Evolutionary conservation across 2,888 invertebrate species (phyloP), one percentile per base, ranked within the genome.

Genomic region (Megaustenia siamemsis): DNA sequence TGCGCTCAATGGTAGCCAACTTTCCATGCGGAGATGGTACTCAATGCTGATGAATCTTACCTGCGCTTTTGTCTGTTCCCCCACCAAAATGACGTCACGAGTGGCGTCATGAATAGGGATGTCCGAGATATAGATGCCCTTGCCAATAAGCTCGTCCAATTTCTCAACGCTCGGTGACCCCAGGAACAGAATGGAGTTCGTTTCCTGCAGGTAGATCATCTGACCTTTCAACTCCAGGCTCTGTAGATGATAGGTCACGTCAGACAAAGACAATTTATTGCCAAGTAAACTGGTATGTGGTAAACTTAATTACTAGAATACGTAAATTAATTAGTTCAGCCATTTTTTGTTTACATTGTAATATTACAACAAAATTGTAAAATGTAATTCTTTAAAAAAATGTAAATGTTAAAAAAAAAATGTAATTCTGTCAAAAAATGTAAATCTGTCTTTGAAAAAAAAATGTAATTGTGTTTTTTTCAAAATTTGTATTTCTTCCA

Each of bases 51-150:
- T 53, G 6, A 53, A 2, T 15, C 40, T 63, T 88, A 93, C 93
- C 92, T 93, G 98, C 49, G 98, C 98, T 92, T 98, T 95, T 0
- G 98, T 97, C 94, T 98, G 98, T 94, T 98, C 98, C 10, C 98
- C 98, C 24, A 98, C 98, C 40, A 98, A 95, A 90, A 98, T 98
- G 77, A 98, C 98, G 94, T 98, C 98, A 90, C 98, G 96, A 0
- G 98, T 98, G 10, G 98, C 98, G 93, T 98, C 98, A 93, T 98
- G 98, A 81, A 98, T 95, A 0, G 98, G 98, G 91, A 98, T 98
- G 94, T 98, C 98, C 3, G 98, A 98, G 91, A 98, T 98, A 95
- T 97, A 98, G 86, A 98, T 96, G 2, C 98, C 98, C 90, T 97
- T 96, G 71, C 97, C 97, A 49, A 98, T 98, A 69, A 98, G 95